Evolutionary conservation across 1,140 invertebrate genomes (phyloP).

Genomic region (Danaus melanippus): DNA sequence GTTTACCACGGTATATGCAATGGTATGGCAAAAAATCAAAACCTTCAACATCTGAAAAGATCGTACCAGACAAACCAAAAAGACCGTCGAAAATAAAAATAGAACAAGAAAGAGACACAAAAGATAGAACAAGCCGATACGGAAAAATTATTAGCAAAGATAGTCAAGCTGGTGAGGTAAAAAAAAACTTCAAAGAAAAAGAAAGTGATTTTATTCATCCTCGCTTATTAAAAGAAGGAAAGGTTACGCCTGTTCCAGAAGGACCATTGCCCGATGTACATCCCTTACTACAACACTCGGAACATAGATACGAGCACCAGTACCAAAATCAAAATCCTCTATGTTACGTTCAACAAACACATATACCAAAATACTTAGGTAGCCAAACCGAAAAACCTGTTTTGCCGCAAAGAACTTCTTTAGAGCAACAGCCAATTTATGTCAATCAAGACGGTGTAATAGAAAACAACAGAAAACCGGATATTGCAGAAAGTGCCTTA

Average conservation of each 20-base stretch:
- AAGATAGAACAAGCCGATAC: conserved; percentile 44
- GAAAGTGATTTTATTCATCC: conserved; percentile 67
- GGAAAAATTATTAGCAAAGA: conserved; percentile 62
- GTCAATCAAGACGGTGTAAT: conserved; percentile 64
- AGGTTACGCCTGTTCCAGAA: conserved; percentile 63
- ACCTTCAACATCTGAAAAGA: conserved; percentile 45
- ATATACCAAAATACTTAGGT: conserved; percentile 76
- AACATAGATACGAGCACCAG: conserved; percentile 80
- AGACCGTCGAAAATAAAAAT: conserved; percentile 65
- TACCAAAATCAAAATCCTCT: conserved; percentile 73
- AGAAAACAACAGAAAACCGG: conserved; percentile 36
- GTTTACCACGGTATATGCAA: conserved; percentile 77
- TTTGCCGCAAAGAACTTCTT: conserved; percentile 46
- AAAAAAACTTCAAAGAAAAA: conserved; percentile 69
- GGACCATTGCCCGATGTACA: conserved; percentile 73
- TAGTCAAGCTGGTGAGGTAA: conserved; percentile 42
- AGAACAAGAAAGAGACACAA: conserved; percentile 42
- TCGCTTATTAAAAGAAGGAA: conserved; percentile 61
- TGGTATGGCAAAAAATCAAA: conserved; percentile 75
- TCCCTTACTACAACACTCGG: conserved; percentile 82
- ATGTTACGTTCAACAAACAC: conserved; percentile 77
- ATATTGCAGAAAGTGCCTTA: conserved; percentile 56
- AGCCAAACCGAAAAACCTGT: conserved; percentile 60
- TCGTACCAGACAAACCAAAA: conserved; percentile 65
- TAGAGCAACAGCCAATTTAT: conserved; percentile 61